Evolutionary conservation across 2,113 vertebrate genomes (phyloP), one percentile per base, ranked within the genome.

Genomic region (Istiophorus platypterus): DNA sequence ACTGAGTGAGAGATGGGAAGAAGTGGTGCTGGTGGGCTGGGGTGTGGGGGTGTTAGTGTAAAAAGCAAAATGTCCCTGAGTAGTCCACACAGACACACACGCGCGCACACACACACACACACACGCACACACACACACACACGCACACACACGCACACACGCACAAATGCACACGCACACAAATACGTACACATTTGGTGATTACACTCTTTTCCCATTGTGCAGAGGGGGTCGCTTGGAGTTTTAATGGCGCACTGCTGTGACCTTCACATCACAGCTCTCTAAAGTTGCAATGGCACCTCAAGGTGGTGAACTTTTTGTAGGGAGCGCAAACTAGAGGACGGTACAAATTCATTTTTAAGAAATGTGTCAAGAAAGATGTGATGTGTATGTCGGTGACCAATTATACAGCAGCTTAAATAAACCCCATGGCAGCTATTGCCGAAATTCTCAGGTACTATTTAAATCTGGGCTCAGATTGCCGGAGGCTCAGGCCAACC

Each of bases 31-130:
- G 41, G 54, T 37, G 73, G 56, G 59, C 31, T n/a, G 5, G 52
- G 69, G 56, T 64, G 41, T n/a, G 5, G 52, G 69, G 76, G 81
- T 85, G 87, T 83, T 75, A 12, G 88, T 92, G 88, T 86, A 78
- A 93, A 93, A 91, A 93, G 89, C 87, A 81, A 72, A 76, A 34
- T 26, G 76, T 89, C 72, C 69, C 82, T n/a, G 37, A 88, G 82
- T 88, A 74, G 75, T 58, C 10, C 31, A 18, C 68, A 68, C 58
- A 62, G 1, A 69, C 18, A 81, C 49, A 67, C 49, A 31, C 27
- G 6, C 65, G 14, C 45, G 15, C 59, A 54, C 66, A 56, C 80
- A 75, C 52, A 45, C 74, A 67, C n/a, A 62, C 57, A 59, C 69
- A n/a, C n/a, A n/a, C n/a, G n/a, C n/a, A n/a, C 31, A 18, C 68